phyloP scores from a whole-genome alignment of 2,888 invertebrate species.

The Neelides folsomi region DNA sequence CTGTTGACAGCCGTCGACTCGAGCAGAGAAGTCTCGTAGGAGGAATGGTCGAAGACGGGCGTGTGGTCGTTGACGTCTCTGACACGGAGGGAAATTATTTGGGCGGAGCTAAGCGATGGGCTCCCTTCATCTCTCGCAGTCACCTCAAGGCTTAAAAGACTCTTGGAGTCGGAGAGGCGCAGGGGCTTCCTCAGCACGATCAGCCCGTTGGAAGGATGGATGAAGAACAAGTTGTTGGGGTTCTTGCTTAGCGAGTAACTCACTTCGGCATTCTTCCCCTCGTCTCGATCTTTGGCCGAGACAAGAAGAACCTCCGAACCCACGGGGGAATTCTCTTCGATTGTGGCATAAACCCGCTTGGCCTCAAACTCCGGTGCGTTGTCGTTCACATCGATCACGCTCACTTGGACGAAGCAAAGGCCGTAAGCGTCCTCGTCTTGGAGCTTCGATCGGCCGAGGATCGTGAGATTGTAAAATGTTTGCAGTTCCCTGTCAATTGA shows the following conservation, averaged over 20 bases:
- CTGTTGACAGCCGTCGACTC: slow-evolving; percentile 86
- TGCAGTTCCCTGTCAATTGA: slow-evolving; percentile 72
- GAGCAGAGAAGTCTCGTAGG: slow-evolving; percentile 78
- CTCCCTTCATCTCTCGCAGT: slow-evolving; percentile 72
- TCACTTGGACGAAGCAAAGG: slow-evolving; percentile 63
- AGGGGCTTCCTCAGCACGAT: slow-evolving; percentile 73
- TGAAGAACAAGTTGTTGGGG: slow-evolving; percentile 65
- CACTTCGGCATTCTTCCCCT: slow-evolving; percentile 74
- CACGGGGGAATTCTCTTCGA: slow-evolving; percentile 80
- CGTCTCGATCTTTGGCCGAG: slow-evolving; percentile 72
- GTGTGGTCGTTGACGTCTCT: slow-evolving; percentile 91
- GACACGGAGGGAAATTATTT: slow-evolving; percentile 56
- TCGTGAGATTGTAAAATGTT: slow-evolving; percentile 58
- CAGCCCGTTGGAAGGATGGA: slow-evolving; percentile 74
- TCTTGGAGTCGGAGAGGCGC: slow-evolving; percentile 46
- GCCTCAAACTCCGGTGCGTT: slow-evolving; percentile 71
- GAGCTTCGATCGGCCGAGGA: slow-evolving; percentile 50
- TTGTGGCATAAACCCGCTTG: slow-evolving; percentile 61
- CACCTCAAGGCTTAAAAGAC: slow-evolving; percentile 50
- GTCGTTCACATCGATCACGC: slow-evolving; percentile 76
- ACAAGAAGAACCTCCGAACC: slow-evolving; percentile 85
- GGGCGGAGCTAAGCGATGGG: slow-evolving; percentile 59
- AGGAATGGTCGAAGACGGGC: slow-evolving; percentile 79
- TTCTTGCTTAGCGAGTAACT: slow-evolving; percentile 68
- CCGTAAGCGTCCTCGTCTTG: slow-evolving; percentile 50